Base-by-base conservation (phyloP, 64 coral and sea anemone genomes). In the Exaiptasia diaphana region DNA sequence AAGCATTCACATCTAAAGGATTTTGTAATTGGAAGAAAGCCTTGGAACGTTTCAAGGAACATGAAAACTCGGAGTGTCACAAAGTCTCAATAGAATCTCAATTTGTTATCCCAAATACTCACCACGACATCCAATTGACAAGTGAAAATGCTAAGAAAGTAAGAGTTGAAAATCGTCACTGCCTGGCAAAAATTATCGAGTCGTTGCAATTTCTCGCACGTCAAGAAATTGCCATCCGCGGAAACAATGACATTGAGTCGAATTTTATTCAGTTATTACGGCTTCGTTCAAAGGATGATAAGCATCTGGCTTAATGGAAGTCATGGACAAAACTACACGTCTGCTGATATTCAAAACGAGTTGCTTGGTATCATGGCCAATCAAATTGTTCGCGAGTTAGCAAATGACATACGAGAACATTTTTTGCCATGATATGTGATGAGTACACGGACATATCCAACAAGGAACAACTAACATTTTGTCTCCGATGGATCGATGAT, bases 11-110 rank as follows among this genome's bases (percentile, higher is more conserved):
- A 59, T 83, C 81, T 37, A 55, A 39, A 72, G 45, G 81, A 1
- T 83, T 83, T 73, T 83, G 39, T 15, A 59, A 83, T 41, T 83
- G 80, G 46, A 71, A 83, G 65, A 83, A 72, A 71, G 80, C 80
- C 41, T 72, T 83, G 18, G 45, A 39, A 27, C 29, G 46, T 34
- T 71, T 83, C 12, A 69, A 25, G 24, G n/a, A 83, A 28, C 81
- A 83, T 41, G 49, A 73, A 73, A 72, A 22, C 5, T 83, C 67
- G 3, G 65, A 83, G 24, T 83, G 67, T 28, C 81, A 83, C 35
- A 73, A 83, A 55, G 67, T 43, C 39, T 14, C 73, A 1, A 55
- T 21, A 35, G 73, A 76, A 55, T 35, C 9, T 36, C 27, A 76
- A 35, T 55, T 55, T 3, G 52, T 55, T 55, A 55, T 55, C 25